Percentiles rank a stretch among this genome's conserved stretches.
Conservation (phyloP, 2,113 vertebrate species). For the Colaptes auratus region DNA sequence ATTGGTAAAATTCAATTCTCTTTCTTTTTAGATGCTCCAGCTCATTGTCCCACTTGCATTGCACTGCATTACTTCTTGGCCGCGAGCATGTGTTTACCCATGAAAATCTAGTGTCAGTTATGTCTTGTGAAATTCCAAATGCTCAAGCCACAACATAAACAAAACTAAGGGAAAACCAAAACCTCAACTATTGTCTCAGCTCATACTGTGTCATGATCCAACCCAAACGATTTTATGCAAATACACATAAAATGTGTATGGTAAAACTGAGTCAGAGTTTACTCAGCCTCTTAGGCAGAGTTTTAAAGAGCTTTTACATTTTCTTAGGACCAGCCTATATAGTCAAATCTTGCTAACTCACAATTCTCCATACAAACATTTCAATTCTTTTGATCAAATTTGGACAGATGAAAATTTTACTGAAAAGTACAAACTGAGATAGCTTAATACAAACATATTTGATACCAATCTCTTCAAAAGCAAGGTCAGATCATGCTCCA, state of each 20-base stretch:
- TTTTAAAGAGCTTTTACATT: neutral
- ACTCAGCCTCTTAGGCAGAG: neutral
- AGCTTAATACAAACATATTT: neutral
- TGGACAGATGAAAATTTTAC: neutral
- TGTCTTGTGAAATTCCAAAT: slow-evolving; percentile 65
- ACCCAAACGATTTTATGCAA: slow-evolving; percentile 49
- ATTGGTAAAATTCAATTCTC: neutral
- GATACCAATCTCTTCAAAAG: neutral
- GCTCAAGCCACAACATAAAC: slow-evolving; percentile 60
- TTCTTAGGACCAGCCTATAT: neutral
- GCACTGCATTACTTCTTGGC: slow-evolving; percentile 36
- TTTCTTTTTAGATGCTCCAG: neutral
- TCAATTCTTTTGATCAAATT: neutral
- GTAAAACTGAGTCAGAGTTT: slow-evolving; percentile 64
- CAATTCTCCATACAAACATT: neutral
- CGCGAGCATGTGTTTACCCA: slow-evolving; percentile 48
- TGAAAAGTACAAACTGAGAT: neutral
- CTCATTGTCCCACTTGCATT: neutral
- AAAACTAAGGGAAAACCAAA: slow-evolving; percentile 61
- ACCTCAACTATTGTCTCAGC: slow-evolving; percentile 55
- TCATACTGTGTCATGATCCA: slow-evolving; percentile 33
- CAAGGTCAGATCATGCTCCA: neutral
- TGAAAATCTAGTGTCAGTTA: slow-evolving; percentile 59
- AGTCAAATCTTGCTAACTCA: neutral
- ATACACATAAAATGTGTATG: slow-evolving; percentile 49